phyloP scores from a whole-genome alignment of 1,140 invertebrate species.

The Eupeodes corollae region DNA sequence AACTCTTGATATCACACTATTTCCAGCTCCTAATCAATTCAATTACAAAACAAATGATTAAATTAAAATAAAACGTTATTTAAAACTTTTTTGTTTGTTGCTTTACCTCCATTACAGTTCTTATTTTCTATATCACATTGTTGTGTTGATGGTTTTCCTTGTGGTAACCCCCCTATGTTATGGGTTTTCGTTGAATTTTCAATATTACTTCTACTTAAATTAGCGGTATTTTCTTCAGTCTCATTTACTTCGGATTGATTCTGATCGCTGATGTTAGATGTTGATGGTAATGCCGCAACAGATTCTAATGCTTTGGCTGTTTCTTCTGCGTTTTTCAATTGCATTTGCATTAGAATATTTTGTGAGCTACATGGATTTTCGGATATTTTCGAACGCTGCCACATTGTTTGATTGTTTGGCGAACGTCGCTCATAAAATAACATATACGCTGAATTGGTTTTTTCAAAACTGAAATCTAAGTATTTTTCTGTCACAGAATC shows the following conservation, averaged over 20 bases:
- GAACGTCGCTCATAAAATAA: conserved; percentile 76
- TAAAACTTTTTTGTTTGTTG: conserved; percentile 28
- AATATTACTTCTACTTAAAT: not conserved
- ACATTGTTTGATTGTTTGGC: conserved; percentile 13
- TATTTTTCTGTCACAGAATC: conserved; percentile 93
- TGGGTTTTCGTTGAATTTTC: too few relatives aligned
- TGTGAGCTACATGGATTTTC: not conserved
- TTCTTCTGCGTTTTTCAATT: not conserved
- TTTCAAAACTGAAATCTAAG: conserved; percentile 95
- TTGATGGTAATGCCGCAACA: not conserved
- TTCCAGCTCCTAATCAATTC: too few relatives aligned
- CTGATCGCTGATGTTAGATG: not conserved
- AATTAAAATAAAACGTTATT: not conserved
- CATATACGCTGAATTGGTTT: conserved; percentile 97
- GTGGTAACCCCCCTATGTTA: too few relatives aligned
- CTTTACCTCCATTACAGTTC: conserved; percentile 12
- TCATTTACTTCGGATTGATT: not conserved
- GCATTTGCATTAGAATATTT: not conserved
- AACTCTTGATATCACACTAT: too few relatives aligned
- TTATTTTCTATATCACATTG: too few relatives aligned
- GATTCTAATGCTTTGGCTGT: not conserved
- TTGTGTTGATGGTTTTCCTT: too few relatives aligned
- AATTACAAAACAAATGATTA: too few relatives aligned
- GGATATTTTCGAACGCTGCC: not conserved
- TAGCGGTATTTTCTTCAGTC: conserved; percentile 9